phyloP scores from a whole-genome alignment of 2,113 vertebrate species.

The Brachirus orientalis region DNA sequence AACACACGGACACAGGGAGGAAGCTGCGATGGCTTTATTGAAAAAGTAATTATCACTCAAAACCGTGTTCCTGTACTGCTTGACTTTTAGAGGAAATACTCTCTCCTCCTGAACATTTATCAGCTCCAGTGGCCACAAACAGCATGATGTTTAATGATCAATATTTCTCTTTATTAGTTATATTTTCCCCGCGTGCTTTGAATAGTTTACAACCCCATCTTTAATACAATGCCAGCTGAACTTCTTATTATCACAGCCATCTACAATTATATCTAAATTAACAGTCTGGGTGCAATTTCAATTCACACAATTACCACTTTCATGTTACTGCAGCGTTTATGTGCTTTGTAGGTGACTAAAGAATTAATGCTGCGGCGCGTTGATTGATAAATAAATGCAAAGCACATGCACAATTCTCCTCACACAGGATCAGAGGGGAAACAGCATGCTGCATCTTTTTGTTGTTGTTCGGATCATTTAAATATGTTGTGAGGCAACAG shows the following conservation, averaged over 20 bases:
- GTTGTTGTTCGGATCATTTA: slow-evolving; percentile 57
- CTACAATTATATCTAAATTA: neutral
- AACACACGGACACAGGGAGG: slow-evolving; percentile 83
- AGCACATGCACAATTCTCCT: slow-evolving; percentile 12
- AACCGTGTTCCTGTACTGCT: neutral
- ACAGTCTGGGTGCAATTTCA: neutral
- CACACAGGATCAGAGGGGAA: slow-evolving; percentile 3
- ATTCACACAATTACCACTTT: neutral
- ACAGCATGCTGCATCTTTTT: slow-evolving; percentile 51
- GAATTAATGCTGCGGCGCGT: neutral
- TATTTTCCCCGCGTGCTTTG: neutral
- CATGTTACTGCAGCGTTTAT: neutral
- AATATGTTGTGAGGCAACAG: slow-evolving; percentile 76
- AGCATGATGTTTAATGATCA: neutral
- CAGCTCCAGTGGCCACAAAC: neutral
- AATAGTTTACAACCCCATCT: neutral
- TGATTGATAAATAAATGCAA: neutral
- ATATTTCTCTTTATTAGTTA: too few species aligned
- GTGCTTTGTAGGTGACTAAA: neutral
- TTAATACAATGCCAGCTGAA: neutral
- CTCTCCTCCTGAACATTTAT: neutral
- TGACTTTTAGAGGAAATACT: neutral
- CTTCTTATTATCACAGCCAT: neutral
- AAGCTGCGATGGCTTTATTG: neutral
- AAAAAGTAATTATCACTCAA: slow-evolving; percentile 16